Percentiles rank a stretch among this genome's conserved stretches.
phyloP scores from a whole-genome alignment of 1,140 invertebrate species.

The Epicauta chinensis region DNA sequence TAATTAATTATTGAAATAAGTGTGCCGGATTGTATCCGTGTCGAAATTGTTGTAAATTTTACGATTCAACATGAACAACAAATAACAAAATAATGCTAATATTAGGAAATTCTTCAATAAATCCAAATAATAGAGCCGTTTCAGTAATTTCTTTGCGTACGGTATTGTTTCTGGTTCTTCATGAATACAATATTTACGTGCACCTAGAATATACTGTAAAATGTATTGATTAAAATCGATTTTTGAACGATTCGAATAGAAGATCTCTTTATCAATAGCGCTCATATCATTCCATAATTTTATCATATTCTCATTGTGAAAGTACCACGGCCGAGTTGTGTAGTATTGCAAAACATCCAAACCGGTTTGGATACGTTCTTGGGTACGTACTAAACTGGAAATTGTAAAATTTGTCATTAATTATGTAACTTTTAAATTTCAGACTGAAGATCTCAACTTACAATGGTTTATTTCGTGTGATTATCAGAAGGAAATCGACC shows the following conservation, averaged over 20 bases:
- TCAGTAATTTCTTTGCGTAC: conserved; percentile 53
- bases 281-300: conserved; percentile 55
- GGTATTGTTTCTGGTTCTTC: conserved; percentile 72
- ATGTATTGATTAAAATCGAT: conserved; percentile 66
- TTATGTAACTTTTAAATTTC: background rate
- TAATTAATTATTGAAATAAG: no score
- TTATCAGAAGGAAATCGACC: conserved; percentile 59
- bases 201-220: conserved; percentile 63
- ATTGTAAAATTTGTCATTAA: no score
- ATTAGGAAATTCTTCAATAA: no score
- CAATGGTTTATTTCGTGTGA: conserved; percentile 73
- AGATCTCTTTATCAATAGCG: conserved; percentile 51
- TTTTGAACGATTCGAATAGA: conserved; percentile 51
- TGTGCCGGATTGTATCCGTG: no score
- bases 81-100: no score
- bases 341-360: conserved; percentile 74
- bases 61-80: no score
- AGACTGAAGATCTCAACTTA: conserved; percentile 43
- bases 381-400: conserved; percentile 58
- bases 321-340: conserved; percentile 78
- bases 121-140: conserved; percentile 37
- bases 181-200: conserved; percentile 65
- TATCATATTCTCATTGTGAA: conserved; percentile 64
- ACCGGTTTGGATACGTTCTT: conserved; percentile 57
- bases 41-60: no score